Evolutionary conservation across 2,888 invertebrate genomes (phyloP), one percentile per base, ranked within the genome.

Genomic region (Tryphoninae sp.): DNA sequence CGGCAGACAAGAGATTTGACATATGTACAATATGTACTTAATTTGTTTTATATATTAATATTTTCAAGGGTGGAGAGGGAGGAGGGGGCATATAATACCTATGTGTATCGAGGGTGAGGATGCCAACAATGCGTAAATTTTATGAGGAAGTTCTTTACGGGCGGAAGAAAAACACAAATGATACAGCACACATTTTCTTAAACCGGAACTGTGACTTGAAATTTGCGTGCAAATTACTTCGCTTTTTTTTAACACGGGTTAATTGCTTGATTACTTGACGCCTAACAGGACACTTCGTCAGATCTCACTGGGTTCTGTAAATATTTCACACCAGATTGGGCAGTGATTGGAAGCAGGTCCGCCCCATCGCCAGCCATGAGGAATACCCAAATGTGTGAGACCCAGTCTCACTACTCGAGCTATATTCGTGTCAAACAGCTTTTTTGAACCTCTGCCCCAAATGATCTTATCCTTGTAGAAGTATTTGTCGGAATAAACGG

Each of bases 311-410:
- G 83, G 69, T 68, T 85, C 84, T 40, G 86, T 86, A 82, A 92
- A 94, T 75, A 95, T 92, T 90, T 96, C 96, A n/a, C 94, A 94
- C 95, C 96, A 97, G 1, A 96, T 92, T 1, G 97, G 97, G 87
- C 95, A 96, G 91, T 94, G 95, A 51, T 95, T 94, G 33, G 96
- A 96, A 1, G 95, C 96, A 0, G 95, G 93, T 0, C 97, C 97
- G 11, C 96, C 96, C 96, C 96, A 96, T 19, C 94, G 94, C 96
- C 96, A 97, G 3, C 96, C 96, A n/a, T 95, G 93, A 0, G 97
- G 97, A 84, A 97, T 97, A 65, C 96, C 96, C 72, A 96, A 92
- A 88, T 96, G 96, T 78, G 94, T 94, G 58, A 97, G 92, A 0
- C 96, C 96, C 16, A 95, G 94, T 69, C 94, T 93, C 53, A 97